Percentiles rank a stretch among this genome's conserved stretches.
Conservation (phyloP, 2,888 invertebrate genomes). For the Ophion ellenae region DNA sequence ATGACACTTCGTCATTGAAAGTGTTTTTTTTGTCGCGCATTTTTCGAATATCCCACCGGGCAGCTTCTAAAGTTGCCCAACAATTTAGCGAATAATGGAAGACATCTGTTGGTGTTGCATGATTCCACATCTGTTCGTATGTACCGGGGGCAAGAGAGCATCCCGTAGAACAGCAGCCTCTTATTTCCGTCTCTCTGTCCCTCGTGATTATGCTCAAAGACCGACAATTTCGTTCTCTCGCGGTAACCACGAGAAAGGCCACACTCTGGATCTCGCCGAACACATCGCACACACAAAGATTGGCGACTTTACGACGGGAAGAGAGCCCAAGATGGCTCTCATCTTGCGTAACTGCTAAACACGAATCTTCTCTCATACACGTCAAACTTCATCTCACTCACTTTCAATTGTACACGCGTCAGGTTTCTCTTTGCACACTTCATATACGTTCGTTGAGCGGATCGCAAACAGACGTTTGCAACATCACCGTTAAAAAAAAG, state of each 20-base stretch:
- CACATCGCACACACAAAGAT: slow-evolving; percentile 27
- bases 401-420: slow-evolving; percentile 13
- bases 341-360: slow-evolving; percentile 51
- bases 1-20: neutral
- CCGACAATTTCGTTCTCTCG: slow-evolving; percentile 48
- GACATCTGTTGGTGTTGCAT: slow-evolving; percentile 24
- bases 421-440: neutral
- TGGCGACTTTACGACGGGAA: slow-evolving; percentile 21
- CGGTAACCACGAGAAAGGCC: slow-evolving; percentile 29
- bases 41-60: neutral
- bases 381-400: slow-evolving; percentile 31
- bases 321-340: slow-evolving; percentile 2
- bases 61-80: slow-evolving; percentile 29
- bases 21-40: neutral
- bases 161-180: slow-evolving; percentile 22
- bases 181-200: neutral
- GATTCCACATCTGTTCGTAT: slow-evolving; percentile 50
- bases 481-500: neutral
- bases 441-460: too few relatives aligned
- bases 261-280: slow-evolving; percentile 11
- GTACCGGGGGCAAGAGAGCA: slow-evolving; percentile 11
- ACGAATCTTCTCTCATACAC: slow-evolving; percentile 20
- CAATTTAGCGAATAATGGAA: slow-evolving; percentile 45
- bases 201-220: slow-evolving; percentile 47
- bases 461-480: neutral